Conservation (phyloP, 1,140 invertebrate species). For the Orchestia grillus region DNA sequence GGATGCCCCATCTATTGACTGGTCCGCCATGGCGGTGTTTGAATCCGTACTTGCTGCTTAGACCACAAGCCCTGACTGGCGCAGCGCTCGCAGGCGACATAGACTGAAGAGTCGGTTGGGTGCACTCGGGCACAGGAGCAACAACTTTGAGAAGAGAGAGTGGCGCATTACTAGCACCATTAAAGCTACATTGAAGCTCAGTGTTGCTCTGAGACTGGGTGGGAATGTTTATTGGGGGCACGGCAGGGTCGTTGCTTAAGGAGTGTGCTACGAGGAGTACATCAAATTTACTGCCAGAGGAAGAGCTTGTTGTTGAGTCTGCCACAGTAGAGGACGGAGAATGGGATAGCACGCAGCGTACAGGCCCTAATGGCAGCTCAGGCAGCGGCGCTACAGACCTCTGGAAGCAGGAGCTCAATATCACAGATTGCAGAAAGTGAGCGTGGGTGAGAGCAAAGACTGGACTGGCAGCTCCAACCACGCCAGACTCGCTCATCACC, state of each 20-base stretch:
- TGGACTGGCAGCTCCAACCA: conserved; percentile 48
- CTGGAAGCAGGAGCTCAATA: conserved; percentile 53
- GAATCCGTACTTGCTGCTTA: conserved; percentile 58
- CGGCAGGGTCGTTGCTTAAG: conserved; percentile 53
- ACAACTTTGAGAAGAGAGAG: conserved; percentile 68
- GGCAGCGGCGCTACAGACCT: conserved; percentile 50
- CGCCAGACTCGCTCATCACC: conserved; percentile 23
- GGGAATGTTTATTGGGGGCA: conserved; percentile 32
- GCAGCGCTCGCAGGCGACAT: conserved; percentile 10
- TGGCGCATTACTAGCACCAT: background rate
- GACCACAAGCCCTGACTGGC: conserved; percentile 56
- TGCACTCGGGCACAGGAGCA: conserved; percentile 63
- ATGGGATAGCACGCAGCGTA: conserved; percentile 54
- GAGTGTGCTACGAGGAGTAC: conserved; percentile 53
- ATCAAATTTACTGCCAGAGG: conserved; percentile 47
- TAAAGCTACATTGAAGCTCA: conserved; percentile 45
- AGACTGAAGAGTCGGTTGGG: conserved; percentile 42
- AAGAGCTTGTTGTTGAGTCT: conserved; percentile 52
- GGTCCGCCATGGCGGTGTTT: conserved; percentile 47
- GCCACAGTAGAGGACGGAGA: conserved; percentile 53
- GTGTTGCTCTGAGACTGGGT: conserved; percentile 49
- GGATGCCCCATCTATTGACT: conserved; percentile 68
- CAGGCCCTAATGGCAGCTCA: conserved; percentile 52
- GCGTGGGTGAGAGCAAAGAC: conserved; percentile 51
- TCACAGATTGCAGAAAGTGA: conserved; percentile 54